Evolutionary conservation across 1,140 invertebrate genomes (phyloP).

Genomic region (Lordiphosa stackelbergi): DNA sequence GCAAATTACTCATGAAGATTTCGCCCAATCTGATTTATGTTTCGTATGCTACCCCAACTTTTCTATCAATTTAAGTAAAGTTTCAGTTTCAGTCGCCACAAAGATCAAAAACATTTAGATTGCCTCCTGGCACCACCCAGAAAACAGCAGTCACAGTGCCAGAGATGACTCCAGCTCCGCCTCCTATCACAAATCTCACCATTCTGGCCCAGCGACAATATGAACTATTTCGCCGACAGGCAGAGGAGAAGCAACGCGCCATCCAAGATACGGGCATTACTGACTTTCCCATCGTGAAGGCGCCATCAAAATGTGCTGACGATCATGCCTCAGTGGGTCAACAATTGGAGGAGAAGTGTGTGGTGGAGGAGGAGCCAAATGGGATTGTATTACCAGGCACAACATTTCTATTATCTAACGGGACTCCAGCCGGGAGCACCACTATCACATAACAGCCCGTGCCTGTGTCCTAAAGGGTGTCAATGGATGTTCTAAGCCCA

Average conservation of each 20-base stretch:
- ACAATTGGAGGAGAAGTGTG: constrained; percentile 53
- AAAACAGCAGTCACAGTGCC: neutral
- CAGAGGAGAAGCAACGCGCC: constrained; percentile 18
- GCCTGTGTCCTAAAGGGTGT: constrained; percentile 53
- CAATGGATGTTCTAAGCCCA: constrained; percentile 59
- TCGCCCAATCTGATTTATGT: constrained; percentile 63
- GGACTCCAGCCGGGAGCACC: constrained; percentile 28
- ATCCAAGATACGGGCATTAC: constrained; percentile 39
- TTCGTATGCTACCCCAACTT: constrained; percentile 27
- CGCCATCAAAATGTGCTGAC: constrained; percentile 30
- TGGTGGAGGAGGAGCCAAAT: constrained; percentile 21
- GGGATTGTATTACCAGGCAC: constrained; percentile 34
- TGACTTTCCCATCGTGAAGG: constrained; percentile 31
- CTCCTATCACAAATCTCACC: constrained; percentile 2
- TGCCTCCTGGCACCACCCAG: constrained; percentile 3
- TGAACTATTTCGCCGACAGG: constrained; percentile 19
- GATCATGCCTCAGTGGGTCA: constrained; percentile 28
- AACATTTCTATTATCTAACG: constrained; percentile 36
- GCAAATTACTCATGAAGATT: constrained; percentile 52
- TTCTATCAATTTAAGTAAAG: neutral
- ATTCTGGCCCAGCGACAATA: constrained; percentile 9
- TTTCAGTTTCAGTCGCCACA: constrained; percentile 14
- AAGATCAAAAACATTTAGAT: too few species aligned
- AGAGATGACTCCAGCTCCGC: neutral
- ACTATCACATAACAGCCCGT: constrained; percentile 47